These are phyloP conservation scores for Coenobita brevimanus DNA, from an alignment of 1,140 invertebrate species.

Conservation along the genomic window DNA sequence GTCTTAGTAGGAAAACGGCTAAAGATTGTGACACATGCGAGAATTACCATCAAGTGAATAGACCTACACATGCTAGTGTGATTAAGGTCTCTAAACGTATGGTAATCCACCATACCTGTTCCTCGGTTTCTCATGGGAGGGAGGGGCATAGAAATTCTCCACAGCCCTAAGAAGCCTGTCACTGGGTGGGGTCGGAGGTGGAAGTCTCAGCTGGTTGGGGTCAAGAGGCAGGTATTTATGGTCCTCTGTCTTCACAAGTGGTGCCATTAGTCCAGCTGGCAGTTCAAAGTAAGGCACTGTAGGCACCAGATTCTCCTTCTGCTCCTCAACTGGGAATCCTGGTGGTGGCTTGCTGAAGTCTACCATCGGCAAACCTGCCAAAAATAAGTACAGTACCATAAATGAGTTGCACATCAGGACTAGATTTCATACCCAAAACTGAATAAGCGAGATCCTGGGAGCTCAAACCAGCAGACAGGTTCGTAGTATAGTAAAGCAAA, in stretches of 20 bases:
- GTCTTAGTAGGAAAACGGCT: too few relatives aligned
- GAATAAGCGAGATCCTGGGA: too few relatives aligned
- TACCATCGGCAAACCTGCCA: slow-evolving; percentile 77
- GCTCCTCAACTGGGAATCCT: slow-evolving; percentile 77
- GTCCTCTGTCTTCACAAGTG: slow-evolving; percentile 83
- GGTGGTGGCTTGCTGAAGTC: slow-evolving; percentile 90
- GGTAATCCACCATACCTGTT: slow-evolving; percentile 95
- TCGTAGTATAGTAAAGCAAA: too few relatives aligned
- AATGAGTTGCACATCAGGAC: too few relatives aligned
- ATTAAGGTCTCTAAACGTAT: too few relatives aligned
- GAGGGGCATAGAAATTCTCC: slow-evolving; percentile 94
- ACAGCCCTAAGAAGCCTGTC: slow-evolving; percentile 93
- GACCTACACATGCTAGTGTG: too few relatives aligned
- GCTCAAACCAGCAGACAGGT: too few relatives aligned
- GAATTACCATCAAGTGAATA: too few relatives aligned
- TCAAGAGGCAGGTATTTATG: slow-evolving; percentile 91
- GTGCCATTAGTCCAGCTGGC: slow-evolving; percentile 79
- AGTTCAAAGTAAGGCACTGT: slow-evolving; percentile 96
- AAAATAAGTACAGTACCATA: too few relatives aligned
- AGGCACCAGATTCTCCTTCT: slow-evolving; percentile 82
- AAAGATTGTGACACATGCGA: too few relatives aligned
- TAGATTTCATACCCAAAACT: too few relatives aligned
- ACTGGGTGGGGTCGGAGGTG: slow-evolving; percentile 93
- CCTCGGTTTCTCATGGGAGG: slow-evolving; percentile 92
- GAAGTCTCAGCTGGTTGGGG: slow-evolving; percentile 90